phyloP scores from a whole-genome alignment of 2,113 vertebrate species.

The Phylloscopus trochilus region DNA sequence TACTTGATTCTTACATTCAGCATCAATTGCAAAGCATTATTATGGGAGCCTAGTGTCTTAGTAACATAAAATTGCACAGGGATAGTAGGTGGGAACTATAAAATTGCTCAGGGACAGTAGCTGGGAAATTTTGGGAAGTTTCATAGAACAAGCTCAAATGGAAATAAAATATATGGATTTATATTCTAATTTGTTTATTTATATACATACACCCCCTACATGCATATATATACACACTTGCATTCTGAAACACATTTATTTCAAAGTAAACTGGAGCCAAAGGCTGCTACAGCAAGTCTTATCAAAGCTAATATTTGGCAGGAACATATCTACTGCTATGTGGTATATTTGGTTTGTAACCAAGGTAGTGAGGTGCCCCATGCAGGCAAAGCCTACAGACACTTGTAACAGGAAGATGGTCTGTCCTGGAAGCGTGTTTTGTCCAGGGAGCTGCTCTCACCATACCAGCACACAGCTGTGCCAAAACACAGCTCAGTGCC shows the following conservation, averaged over 20 bases:
- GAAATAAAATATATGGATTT: neutral
- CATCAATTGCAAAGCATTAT: neutral
- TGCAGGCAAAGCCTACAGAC: neutral
- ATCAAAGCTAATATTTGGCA: neutral
- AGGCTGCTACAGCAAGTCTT: neutral
- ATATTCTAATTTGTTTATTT: neutral
- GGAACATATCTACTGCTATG: neutral
- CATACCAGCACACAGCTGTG: accelerated
- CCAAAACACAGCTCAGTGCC: neutral
- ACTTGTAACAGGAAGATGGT: neutral
- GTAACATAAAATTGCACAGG: neutral
- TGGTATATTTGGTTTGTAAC: neutral
- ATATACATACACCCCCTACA: neutral
- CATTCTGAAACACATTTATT: neutral
- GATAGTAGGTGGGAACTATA: neutral
- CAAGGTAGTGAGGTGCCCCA: neutral
- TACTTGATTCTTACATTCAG: neutral
- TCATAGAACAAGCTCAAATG: neutral
- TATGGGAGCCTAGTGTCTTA: neutral
- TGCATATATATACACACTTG: neutral
- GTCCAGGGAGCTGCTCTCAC: neutral
- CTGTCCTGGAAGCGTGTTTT: neutral
- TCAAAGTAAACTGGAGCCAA: neutral
- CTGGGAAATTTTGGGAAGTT: neutral
- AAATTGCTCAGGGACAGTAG: neutral